Evolutionary conservation across 2,888 invertebrate species (phyloP), one percentile per base, ranked within the genome.

Genomic region (Ceraclea dissimilis): DNA sequence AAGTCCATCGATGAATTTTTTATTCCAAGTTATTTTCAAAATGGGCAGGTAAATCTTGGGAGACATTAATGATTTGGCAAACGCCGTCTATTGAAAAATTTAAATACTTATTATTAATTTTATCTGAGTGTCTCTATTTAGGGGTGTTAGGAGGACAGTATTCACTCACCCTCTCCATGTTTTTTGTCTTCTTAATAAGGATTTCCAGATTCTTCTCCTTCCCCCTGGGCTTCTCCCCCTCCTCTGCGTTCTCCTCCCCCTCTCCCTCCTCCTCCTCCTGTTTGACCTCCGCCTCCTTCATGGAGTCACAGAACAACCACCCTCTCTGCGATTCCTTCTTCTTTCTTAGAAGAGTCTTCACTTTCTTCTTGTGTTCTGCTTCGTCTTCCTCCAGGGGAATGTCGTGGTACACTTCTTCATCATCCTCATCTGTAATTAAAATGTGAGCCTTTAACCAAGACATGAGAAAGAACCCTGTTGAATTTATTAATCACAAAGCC

Each of bases 331-430:
- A 18, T 10, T 48, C 51, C 21, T 52, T 57, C 18, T 54, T 60
- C 50, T 52, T 54, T 16, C 49, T 54, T 6, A 26, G 19, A 2
- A 59, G 34, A 53, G 49, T 56, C 31, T 33, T 47, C 10, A 55
- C 19, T 33, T 62, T 60, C 52, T 49, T 56, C 47, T 62, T 57
- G 49, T 60, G 59, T 13, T 57, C 60, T n/a, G 39, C 54, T 18
- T 56, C 50, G 20, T 59, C 67, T 0, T 71, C 67, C 39, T 77
- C 76, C 1, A 77, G 71, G 51, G 74, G 74, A 0, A 76, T 63
- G 58, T 78, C 78, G 1, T 75, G 65, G 60, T 78, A 78, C 0
- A 68, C 62, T 64, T 78, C 78, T 48, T 75, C 76, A 49, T 73
- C 76, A 26, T 61, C 60, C 17, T 51, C 47, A 2, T 49, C 54